phyloP scores from a whole-genome alignment of 2,797 vertebrate species.

The Ceryle rudis region DNA sequence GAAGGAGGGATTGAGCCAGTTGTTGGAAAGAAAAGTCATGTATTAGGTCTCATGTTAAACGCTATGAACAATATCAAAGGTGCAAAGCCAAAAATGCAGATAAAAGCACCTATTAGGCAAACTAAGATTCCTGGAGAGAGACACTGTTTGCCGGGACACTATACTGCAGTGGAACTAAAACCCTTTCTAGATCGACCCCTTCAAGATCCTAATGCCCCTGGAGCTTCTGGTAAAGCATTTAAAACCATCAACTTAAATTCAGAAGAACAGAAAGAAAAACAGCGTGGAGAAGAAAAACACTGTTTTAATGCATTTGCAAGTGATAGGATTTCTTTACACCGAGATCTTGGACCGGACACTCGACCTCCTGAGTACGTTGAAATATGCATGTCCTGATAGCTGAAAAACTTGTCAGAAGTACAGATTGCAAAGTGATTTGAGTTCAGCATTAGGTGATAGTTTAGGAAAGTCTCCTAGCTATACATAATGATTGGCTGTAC shows the following conservation, averaged over 20 bases:
- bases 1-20: slow-evolving; percentile 87
- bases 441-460: not conserved
- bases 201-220: slow-evolving; percentile 89
- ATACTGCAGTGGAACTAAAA: slow-evolving; percentile 89
- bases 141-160: slow-evolving; percentile 89
- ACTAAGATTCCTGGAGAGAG: slow-evolving; percentile 73
- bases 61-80: slow-evolving; percentile 96
- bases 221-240: slow-evolving; percentile 92
- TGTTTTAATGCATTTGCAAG: slow-evolving; percentile 98
- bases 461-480: not conserved
- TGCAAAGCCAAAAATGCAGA: slow-evolving; percentile 96
- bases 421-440: not conserved
- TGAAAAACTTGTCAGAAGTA: slow-evolving; percentile 8
- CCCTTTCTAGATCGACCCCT: slow-evolving; percentile 88
- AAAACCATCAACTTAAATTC: slow-evolving; percentile 84
- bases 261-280: slow-evolving; percentile 92
- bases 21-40: slow-evolving; percentile 86
- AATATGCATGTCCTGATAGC: not conserved
- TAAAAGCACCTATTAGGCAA: slow-evolving; percentile 89
- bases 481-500: not conserved
- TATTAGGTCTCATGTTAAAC: slow-evolving; percentile 92
- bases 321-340: slow-evolving; percentile 95
- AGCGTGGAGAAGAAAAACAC: slow-evolving; percentile 92
- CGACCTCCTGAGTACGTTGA: slow-evolving; percentile 96
- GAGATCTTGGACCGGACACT: slow-evolving; percentile 95